Base-by-base conservation (phyloP, 2,888 invertebrate genomes). In the Dynastes hyllus region DNA sequence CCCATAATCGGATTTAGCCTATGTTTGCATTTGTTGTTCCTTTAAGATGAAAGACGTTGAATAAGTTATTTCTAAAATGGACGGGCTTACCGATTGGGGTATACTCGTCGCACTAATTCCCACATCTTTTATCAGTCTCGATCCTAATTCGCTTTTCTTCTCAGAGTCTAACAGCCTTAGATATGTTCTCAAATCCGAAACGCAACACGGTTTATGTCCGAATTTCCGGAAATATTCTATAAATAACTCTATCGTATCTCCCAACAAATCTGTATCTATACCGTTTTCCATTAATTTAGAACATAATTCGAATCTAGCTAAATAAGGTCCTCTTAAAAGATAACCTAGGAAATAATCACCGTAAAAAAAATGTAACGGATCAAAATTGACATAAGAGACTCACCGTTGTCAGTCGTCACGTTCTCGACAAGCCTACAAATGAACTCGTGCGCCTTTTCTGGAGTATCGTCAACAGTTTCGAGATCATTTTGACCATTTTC, bases 131-230 rank as follows among this genome's bases (percentile, higher is more conserved):
- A 94, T 86, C 80, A 94, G 90, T 80, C 92, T 92, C 78, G 90
- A 88, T 45, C 92, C 91, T 76, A 94, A 89, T 65, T 91, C 90
- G 80, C 91, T 89, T 81, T 93, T 91, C 81, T 93, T 92, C 9
- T 92, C 91, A 55, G 91, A 90, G 5, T 95, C 92, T 81, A 97
- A 90, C 83, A 95, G 91, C 63, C 92, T 90, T 67, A 97, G 87
- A 88, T 95, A 97, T 4, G 93, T 90, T 80, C 93, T 92, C 71
- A 98, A 90, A 87, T 98, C 98, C 8, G 93, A 92, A 80, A 96
- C 95, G 80, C 96, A 96, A 88, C 97, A 97, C 0, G 95, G 93
- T 86, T 97, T 97, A 84, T 95, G 93, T 2, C 97, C 97, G 89
- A 98, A 98, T 82, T 92, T 91, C 63, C 90, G 87, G 83, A 96